Percentiles rank a stretch among this genome's conserved stretches.
These are phyloP conservation scores for Stichopus horrens DNA, from an alignment of 53 echinoderm and acorn worm genomes.

Conservation along the genomic window DNA sequence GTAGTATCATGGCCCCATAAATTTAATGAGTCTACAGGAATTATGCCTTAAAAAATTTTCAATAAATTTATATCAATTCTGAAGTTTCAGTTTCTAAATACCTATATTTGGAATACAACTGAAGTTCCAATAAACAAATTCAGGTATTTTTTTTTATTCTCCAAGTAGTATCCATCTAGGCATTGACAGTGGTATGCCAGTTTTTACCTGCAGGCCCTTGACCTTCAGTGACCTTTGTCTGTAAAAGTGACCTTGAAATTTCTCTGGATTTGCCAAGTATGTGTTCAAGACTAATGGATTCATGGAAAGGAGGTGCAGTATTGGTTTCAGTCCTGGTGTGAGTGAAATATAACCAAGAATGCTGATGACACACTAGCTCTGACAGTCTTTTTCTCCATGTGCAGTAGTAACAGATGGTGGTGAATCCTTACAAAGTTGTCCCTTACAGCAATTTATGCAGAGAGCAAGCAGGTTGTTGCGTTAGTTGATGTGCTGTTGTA, in stretches of 20 bases:
- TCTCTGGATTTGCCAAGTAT: neutral
- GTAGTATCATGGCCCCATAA: neutral
- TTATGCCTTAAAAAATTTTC: neutral
- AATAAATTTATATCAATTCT: neutral
- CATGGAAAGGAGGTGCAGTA: neutral
- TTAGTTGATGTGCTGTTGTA: too few species aligned
- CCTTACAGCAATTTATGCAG: too few species aligned
- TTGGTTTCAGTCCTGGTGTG: neutral
- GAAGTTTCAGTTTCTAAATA: neutral
- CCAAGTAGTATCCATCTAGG: neutral
- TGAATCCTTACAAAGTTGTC: too few species aligned
- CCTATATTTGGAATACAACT: neutral
- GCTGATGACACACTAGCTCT: too few species aligned
- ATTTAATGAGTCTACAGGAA: neutral
- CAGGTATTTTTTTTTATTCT: neutral
- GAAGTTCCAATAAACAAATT: neutral
- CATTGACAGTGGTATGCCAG: neutral
- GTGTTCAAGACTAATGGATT: neutral
- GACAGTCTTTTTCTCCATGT: too few species aligned
- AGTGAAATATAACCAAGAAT: too few species aligned
- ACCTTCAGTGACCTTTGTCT: neutral
- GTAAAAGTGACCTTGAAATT: conserved; percentile 16
- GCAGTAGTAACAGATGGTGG: too few species aligned
- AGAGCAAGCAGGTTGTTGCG: too few species aligned
- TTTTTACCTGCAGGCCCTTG: conserved; percentile 14